phyloP scores from a whole-genome alignment of 2,888 invertebrate genomes.

The Thelaira solivaga region DNA sequence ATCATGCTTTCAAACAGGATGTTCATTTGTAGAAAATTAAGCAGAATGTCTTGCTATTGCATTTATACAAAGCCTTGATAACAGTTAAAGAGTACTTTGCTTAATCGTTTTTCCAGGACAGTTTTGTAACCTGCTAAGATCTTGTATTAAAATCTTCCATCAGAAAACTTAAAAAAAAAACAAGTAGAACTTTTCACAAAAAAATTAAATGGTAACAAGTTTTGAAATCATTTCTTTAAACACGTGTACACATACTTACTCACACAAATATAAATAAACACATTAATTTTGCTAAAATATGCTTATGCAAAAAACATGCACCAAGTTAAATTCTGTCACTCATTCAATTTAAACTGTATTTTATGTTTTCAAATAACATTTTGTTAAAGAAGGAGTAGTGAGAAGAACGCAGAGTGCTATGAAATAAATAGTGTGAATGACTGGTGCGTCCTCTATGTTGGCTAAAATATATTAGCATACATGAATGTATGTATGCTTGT shows the following conservation, averaged over 20 bases:
- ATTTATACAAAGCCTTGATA: too few relatives aligned
- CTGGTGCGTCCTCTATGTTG: neutral
- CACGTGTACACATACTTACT: neutral
- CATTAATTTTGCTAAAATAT: neutral
- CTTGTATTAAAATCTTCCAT: too few relatives aligned
- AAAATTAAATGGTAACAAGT: too few relatives aligned
- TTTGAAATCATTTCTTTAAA: too few relatives aligned
- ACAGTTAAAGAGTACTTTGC: too few relatives aligned
- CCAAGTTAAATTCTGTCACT: constrained; percentile 20
- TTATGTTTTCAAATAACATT: constrained; percentile 29
- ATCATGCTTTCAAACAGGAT: too few relatives aligned
- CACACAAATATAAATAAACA: neutral
- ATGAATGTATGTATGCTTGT: neutral
- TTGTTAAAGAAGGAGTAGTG: neutral
- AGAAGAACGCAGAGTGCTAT: constrained; percentile 1
- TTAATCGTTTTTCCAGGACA: too few relatives aligned
- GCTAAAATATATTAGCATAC: neutral
- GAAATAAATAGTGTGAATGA: neutral
- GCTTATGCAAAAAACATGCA: neutral
- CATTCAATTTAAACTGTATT: constrained; percentile 45
- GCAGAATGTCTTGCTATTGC: too few relatives aligned
- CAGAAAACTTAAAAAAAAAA: too few relatives aligned
- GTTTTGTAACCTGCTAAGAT: too few relatives aligned
- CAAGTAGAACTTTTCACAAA: too few relatives aligned
- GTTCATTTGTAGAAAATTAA: too few relatives aligned